Evolutionary conservation across 2,797 vertebrate genomes (phyloP), one percentile per base, ranked within the genome.

Genomic region (Mus caroli): DNA sequence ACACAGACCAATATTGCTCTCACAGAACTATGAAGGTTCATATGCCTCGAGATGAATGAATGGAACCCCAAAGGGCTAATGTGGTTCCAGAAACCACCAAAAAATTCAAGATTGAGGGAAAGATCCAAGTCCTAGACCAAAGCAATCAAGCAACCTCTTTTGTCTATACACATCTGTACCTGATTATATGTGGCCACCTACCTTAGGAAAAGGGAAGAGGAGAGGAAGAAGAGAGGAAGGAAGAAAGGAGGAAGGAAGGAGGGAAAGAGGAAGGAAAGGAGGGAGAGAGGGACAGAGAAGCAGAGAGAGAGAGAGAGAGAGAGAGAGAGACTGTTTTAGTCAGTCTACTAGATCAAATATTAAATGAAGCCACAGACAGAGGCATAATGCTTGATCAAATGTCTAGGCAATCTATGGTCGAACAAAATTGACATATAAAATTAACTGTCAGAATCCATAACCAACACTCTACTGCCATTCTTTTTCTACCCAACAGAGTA

Each of bases 171-270:
- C 19, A 26, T 19, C 90, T n/a, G 54, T 34, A 71, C 3, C 26
- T 91, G 13, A 83, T 58, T 46, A n/a, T 34, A 46, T 8, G 8
- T 58, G 52, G 52, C 37, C 15, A 54, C 46, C 15, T 28, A 54
- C 34, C 24, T 14, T 54, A 2, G 28, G 3, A 34, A 34, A 15
- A 40, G 24, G n/a, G n/a, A 40, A 1, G 4, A 15, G 11, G 14
- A 3, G 20, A 17, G 24, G 0, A 1, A n/a, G 0, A 0, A n/a
- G 8, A 3, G 31, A 28, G 52, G 14, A 13, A 15, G 8, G 17
- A 11, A 17, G 34, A 6, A 31, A 28, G 31, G 17, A 52, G 15
- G 17, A 1, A 28, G 13, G 20, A 7, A 2, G 2, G 17, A 3
- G 34, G 0, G 6, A 34, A 5, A 4, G 43, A 43, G 3, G 43